These are phyloP conservation scores for Syrmaticus mikado DNA, from an alignment of 2,113 vertebrate species.

Conservation along the genomic window DNA sequence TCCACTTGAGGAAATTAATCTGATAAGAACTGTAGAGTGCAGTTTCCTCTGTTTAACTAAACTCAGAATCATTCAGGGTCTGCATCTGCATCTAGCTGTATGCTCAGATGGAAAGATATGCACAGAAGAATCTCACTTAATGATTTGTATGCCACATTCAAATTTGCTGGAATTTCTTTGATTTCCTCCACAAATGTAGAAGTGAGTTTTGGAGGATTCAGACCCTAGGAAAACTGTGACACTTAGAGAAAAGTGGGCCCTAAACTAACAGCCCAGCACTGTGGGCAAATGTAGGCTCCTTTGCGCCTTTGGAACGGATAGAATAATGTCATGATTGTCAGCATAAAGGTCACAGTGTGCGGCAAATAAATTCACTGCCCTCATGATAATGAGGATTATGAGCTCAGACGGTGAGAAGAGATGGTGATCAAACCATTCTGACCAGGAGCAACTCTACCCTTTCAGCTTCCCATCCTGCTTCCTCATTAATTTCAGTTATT, in stretches of 20 bases:
- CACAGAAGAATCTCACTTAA: neutral
- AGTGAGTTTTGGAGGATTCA: neutral
- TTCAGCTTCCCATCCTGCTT: neutral
- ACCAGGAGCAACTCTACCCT: neutral
- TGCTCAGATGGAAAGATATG: neutral
- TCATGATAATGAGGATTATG: neutral
- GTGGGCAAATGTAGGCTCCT: neutral
- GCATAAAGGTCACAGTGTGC: neutral
- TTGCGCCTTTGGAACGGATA: neutral
- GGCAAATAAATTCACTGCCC: neutral
- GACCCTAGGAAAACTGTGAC: neutral
- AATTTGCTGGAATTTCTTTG: neutral
- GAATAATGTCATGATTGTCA: neutral
- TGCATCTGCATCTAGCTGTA: neutral
- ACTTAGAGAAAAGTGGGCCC: neutral
- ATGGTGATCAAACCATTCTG: neutral
- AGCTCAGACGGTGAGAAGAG: neutral
- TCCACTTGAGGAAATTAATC: neutral
- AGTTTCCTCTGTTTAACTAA: neutral
- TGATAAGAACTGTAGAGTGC: neutral
- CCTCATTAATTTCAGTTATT: neutral
- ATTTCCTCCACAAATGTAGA: neutral
- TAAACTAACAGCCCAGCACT: fast-evolving
- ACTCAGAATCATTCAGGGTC: neutral
- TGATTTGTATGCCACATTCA: neutral